Conservation (phyloP, 2,113 vertebrate species). For the Cynopterus brachyotis region DNA sequence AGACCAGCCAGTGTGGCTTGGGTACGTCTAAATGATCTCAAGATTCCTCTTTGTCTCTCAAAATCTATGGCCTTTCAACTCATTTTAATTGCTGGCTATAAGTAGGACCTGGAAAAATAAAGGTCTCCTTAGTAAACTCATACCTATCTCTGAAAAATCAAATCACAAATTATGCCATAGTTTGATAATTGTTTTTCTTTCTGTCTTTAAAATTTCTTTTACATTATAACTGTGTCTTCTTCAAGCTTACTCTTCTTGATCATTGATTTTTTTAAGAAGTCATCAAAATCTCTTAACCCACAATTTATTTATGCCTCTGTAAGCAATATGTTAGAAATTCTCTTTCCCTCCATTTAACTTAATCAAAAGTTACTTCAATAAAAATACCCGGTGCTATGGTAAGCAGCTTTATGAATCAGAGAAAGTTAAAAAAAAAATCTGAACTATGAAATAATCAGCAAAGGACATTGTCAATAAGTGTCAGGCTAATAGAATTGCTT, state of each 20-base stretch:
- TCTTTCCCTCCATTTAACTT: slow-evolving; percentile 59
- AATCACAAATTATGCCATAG: not conserved
- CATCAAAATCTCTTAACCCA: slow-evolving; percentile 7
- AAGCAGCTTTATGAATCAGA: slow-evolving; percentile 67
- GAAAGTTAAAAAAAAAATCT: slow-evolving; percentile 42
- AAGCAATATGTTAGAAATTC: slow-evolving; percentile 46
- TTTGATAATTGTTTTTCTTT: not conserved
- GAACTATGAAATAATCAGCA: slow-evolving; percentile 65
- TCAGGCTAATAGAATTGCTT: slow-evolving; percentile 71
- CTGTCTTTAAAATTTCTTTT: slow-evolving; percentile 13
- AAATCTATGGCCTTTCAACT: not conserved
- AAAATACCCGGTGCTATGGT: slow-evolving; percentile 23
- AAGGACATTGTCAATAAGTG: slow-evolving; percentile 69
- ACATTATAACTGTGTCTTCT: slow-evolving; percentile 4
- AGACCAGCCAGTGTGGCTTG: not conserved
- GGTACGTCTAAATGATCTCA: not conserved
- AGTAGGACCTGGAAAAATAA: not conserved
- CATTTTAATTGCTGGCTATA: not conserved
- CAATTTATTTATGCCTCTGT: slow-evolving; percentile 31
- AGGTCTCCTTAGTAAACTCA: slow-evolving; percentile 1
- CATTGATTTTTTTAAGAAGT: slow-evolving; percentile 51
- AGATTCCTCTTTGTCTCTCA: not conserved
- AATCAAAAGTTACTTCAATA: slow-evolving; percentile 66
- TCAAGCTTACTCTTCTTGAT: not conserved
- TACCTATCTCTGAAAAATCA: not conserved